Evolutionary conservation across 2,797 vertebrate genomes (phyloP), one percentile per base, ranked within the genome.

Genomic region (Apogon talboti): DNA sequence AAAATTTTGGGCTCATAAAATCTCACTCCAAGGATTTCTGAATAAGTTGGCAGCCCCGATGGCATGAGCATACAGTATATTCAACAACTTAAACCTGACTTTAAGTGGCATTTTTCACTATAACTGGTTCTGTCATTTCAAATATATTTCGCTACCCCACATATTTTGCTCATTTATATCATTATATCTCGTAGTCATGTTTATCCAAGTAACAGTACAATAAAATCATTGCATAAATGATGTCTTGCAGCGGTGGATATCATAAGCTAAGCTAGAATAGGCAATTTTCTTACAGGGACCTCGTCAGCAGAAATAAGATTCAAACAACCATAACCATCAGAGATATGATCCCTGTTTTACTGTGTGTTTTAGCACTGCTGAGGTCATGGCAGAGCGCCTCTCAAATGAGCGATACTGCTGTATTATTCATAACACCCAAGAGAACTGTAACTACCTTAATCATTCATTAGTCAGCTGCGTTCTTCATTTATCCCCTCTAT

Each of bases 221-320:
- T 65, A 65, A 63, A 62, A 37, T 59, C 37, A 46, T 8, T 42
- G 55, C 33, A n/a, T 28, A 48, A 79, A 38, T 71, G 40, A 71
- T 53, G 30, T 49, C 61, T 54, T 19, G 16, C 49, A 60, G 68
- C 40, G 3, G 18, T 28, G 33, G 37, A 73, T 48, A 45, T 55
- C 28, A 56, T 57, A 38, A 56, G 33, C 41, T 10, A 21, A 63
- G 11, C 12, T 35, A 48, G 40, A 54, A 42, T 51, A 74, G 38
- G 54, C 43, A 43, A 41, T 80, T 69, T 71, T 63, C 45, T 33
- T 43, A 18, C 1, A 9, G 0, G 51, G 56, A 49, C 66, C 33
- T 51, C 37, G 47, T 82, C 83, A 82, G 66, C 68, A 64, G 16
- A 67, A 80, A 66, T 38, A 21, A 14, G 24, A 52, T 13, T 47